Evolutionary conservation across 2,888 invertebrate species (phyloP), one percentile per base, ranked within the genome.

Genomic region (Oasisia sp.): DNA sequence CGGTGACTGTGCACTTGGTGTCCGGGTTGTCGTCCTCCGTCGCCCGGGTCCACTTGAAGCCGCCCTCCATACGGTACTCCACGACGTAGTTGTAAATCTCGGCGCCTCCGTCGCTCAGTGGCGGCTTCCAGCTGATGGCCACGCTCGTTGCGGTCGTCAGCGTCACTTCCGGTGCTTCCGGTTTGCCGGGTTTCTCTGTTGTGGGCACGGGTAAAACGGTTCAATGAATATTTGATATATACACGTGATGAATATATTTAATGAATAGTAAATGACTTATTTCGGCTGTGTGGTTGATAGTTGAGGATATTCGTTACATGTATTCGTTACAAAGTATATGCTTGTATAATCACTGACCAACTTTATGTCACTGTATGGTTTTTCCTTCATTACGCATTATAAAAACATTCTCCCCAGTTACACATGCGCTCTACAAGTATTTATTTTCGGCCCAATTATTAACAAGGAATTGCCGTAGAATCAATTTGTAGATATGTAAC

Each of bases 61-160:
- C 94, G 32, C 96, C 96, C 89, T 95, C 97, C n/a, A 98, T 97
- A 94, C 98, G 98, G 97, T 98, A 99, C 91, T 95, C 95, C 32
- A 95, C 91, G 45, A 93, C 92, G 91, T 95, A 95, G 90, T 93
- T 93, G 92, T 93, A 93, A 44, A 95, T 93, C 32, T 94, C 94
- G 9, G 93, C 92, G 5, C 95, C 95, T 4, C 95, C 95, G 92
- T 94, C 94, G 50, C 92, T 92, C 14, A 91, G 91, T 12, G 93
- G 96, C 89, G 96, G 94, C 91, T 95, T 95, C 96, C 96, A 96
- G 8, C 94, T 96, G 32, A 99, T 97, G 11, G 98, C 98, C 0
- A 98, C 98, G 94, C 98, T 98, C 95, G 98, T 97, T 94, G 98
- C 98, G 93, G 91, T 93, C 32, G 91, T 91, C 32, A 91, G 89